Base-by-base conservation (phyloP, 2,797 vertebrate species). In the Threskiornis aethiopicus region DNA sequence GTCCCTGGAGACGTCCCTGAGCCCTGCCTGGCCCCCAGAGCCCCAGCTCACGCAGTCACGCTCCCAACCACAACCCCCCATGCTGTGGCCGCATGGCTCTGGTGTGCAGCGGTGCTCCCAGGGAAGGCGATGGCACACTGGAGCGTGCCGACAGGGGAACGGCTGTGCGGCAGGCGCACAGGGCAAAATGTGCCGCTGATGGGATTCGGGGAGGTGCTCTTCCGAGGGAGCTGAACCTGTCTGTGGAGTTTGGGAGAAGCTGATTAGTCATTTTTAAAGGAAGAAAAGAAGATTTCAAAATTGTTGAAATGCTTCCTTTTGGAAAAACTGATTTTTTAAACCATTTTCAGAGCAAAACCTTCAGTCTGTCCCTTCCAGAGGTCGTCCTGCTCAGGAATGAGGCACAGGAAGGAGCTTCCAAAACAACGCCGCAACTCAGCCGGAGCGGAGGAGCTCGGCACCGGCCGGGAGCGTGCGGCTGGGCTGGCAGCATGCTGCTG, bases 341-440 rank as follows among this genome's bases (percentile, higher is more conserved):
- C 0, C 3, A 6, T 61, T 93, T 81, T 76, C 75, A 84, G 81
- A 29, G 42, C 46, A 76, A 72, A 94, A 7, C 46, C 35, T 88
- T 84, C 39, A 78, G 62, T 12, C 75, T 66, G 54, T 65, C 77
- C 41, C 66, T 94, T 79, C 93, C 41, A 84, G 94, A 95, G 84
- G 58, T 79, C 31, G 2, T 93, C 80, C 70, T 3, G 4, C 80
- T 90, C 57, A 93, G 96, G 96, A 96, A 96, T 94, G 96, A 96
- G 80, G 94, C 93, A 95, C 96, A 96, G 96, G 96, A 96, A 97
- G 89, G 83, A 90, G 89, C 83, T 96, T 97, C 90, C 90, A 96
- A 96, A 97, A 96, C 96, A 96, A 95, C 5, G 0, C 37, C 16
- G 12, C 3, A 5, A 1, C 65, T 54, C 77, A 44, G 88, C 35